These are phyloP conservation scores for Prionailurus viverrinus DNA, from an alignment of 2,113 vertebrate genomes.

Conservation along the genomic window DNA sequence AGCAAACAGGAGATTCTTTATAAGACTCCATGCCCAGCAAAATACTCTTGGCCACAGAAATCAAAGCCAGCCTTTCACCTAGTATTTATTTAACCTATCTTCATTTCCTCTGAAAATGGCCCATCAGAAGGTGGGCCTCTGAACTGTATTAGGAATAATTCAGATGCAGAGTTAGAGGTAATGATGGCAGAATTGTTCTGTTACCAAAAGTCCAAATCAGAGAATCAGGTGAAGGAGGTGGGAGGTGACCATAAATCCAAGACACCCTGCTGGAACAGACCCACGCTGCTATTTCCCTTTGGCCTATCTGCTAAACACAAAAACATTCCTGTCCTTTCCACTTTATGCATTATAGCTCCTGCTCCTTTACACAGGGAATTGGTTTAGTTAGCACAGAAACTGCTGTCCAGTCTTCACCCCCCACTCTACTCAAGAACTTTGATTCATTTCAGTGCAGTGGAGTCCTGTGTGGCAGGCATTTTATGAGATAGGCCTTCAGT, in stretches of 20 bases:
- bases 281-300: not conserved
- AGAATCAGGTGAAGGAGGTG: not conserved
- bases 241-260: not conserved
- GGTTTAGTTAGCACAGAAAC: not conserved
- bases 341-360: not conserved
- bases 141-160: conserved; percentile 59
- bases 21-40: conserved; percentile 51
- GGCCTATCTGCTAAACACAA: not conserved
- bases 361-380: not conserved
- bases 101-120: conserved; percentile 66
- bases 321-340: not conserved
- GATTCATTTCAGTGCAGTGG: not conserved
- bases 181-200: conserved; percentile 39
- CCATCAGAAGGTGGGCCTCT: not conserved
- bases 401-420: fast-evolving
- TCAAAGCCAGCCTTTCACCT: conserved; percentile 58
- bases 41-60: conserved; percentile 63
- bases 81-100: conserved; percentile 64
- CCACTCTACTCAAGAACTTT: not conserved
- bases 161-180: not conserved
- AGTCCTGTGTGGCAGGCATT: not conserved
- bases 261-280: not conserved
- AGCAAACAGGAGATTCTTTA: conserved; percentile 53
- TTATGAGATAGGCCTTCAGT: not conserved
- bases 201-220: conserved; percentile 11